Percentiles rank a stretch among this genome's conserved stretches.
Conservation (phyloP, 2,113 vertebrate species). For the Channa maculata region DNA sequence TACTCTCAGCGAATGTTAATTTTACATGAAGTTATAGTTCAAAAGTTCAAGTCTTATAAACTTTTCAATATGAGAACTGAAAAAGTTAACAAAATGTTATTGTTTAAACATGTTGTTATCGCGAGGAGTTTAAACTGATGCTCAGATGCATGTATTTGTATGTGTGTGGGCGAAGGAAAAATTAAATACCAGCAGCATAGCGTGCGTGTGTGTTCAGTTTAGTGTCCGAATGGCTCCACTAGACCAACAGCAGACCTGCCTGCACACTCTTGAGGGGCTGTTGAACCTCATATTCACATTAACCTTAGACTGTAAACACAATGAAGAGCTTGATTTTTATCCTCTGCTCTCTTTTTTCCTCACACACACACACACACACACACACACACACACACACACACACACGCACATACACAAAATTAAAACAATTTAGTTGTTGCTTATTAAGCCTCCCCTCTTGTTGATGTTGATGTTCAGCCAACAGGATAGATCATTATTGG, state of each 20-base stretch:
- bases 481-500: constrained; percentile 54
- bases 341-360: neutral
- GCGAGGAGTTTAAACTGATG: constrained; percentile 25
- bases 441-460: constrained; percentile 32
- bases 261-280: constrained; percentile 42
- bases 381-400: neutral
- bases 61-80: constrained; percentile 29
- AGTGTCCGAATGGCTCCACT: constrained; percentile 30
- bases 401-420: constrained; percentile 16
- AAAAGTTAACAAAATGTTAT: constrained; percentile 42
- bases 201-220: constrained; percentile 6
- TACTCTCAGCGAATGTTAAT: constrained; percentile 38
- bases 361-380: neutral
- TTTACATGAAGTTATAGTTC: constrained; percentile 50
- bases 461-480: constrained; percentile 42
- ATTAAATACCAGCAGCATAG: constrained; percentile 3
- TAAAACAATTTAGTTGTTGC: constrained; percentile 47
- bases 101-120: constrained; percentile 26
- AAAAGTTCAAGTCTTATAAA: constrained; percentile 52
- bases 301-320: constrained; percentile 58
- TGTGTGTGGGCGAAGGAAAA: constrained; percentile 3
- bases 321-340: constrained; percentile 45
- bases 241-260: constrained; percentile 35
- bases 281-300: constrained; percentile 63
- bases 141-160: constrained; percentile 11